These are phyloP conservation scores for Caenorhabditis sp. DNA, from an alignment of 2,888 invertebrate genomes.

Conservation along the genomic window DNA sequence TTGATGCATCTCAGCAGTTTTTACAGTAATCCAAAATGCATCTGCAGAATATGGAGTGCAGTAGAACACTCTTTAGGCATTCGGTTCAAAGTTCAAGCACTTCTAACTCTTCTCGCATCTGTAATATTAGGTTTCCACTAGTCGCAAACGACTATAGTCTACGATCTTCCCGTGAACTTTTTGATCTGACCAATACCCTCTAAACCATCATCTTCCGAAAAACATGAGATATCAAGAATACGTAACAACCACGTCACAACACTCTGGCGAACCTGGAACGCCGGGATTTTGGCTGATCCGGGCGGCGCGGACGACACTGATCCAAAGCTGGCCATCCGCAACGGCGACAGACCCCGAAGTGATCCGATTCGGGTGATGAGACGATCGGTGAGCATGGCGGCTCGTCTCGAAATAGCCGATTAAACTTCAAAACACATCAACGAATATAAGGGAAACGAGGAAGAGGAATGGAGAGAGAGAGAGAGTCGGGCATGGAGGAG, in stretches of 20 bases:
- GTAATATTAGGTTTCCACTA: too few relatives aligned
- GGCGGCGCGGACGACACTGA: conserved; percentile 64
- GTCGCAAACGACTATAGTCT: too few relatives aligned
- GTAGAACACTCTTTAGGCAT: too few relatives aligned
- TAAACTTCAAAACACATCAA: conserved; percentile 39
- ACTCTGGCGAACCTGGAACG: conserved; percentile 59
- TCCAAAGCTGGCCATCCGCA: conserved; percentile 62
- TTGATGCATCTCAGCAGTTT: background rate
- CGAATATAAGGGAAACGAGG: background rate
- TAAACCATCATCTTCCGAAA: too few relatives aligned
- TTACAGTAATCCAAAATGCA: background rate
- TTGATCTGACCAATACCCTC: too few relatives aligned
- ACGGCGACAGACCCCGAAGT: conserved; percentile 66
- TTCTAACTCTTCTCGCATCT: too few relatives aligned
- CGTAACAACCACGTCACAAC: conserved; percentile 4
- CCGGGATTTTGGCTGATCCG: conserved; percentile 67
- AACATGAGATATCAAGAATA: background rate
- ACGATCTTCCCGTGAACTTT: too few relatives aligned
- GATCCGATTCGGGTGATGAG: conserved; percentile 69
- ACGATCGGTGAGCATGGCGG: conserved; percentile 68
- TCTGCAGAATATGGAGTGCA: too few relatives aligned
- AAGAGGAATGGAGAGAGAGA: conserved; percentile 4
- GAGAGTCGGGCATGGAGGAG: conserved; percentile 9
- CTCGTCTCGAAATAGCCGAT: background rate
- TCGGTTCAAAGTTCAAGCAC: too few relatives aligned